A percentile compares a stretch with the other conserved stretches of the same genome.
Conservation (phyloP, 2,113 vertebrate genomes). For the Octodon degus region DNA sequence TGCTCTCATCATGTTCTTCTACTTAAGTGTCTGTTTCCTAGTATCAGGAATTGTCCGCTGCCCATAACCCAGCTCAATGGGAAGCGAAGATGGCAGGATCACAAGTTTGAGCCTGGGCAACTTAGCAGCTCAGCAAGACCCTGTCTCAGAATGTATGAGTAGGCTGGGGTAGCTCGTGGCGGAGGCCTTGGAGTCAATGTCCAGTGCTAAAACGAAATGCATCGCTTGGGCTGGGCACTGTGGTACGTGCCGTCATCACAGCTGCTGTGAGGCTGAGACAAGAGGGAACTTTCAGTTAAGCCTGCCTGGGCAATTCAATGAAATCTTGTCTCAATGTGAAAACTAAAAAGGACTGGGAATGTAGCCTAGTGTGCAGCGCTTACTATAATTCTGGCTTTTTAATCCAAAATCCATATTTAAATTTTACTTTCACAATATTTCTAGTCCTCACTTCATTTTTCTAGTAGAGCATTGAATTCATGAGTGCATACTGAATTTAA, state of each 20-base stretch:
- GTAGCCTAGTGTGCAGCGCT: neutral
- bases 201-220: neutral
- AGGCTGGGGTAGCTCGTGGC: neutral
- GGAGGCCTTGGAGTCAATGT: neutral
- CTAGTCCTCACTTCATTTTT: neutral
- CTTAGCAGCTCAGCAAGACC: neutral
- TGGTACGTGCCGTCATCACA: neutral
- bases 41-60: neutral
- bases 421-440: constrained; percentile 22
- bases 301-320: neutral
- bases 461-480: neutral
- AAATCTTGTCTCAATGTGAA: neutral
- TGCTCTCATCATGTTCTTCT: neutral
- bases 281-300: neutral
- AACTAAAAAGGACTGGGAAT: neutral
- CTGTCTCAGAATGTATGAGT: neutral
- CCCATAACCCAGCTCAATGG: neutral
- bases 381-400: neutral
- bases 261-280: neutral
- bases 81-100: neutral
- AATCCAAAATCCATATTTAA: neutral
- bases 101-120: neutral
- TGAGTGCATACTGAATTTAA: neutral
- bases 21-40: neutral
- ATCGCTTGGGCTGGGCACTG: neutral